Conservation (phyloP, 2,797 vertebrate genomes). For the Esox masquinongy region DNA sequence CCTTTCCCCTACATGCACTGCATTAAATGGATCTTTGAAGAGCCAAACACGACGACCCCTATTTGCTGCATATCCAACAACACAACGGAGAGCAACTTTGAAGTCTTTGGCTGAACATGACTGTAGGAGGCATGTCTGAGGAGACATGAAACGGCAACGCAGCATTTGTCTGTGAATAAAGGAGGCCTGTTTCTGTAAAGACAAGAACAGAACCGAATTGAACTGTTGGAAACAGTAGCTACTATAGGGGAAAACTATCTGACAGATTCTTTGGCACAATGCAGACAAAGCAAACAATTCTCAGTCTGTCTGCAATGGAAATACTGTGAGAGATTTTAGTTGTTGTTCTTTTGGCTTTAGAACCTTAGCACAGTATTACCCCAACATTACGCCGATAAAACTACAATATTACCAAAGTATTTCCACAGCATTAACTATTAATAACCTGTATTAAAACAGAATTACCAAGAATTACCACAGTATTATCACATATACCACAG, state of each 20-base stretch:
- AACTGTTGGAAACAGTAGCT: not conserved
- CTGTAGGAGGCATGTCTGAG: conserved; percentile 74
- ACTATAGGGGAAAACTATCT: not conserved
- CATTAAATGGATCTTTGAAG: conserved; percentile 66
- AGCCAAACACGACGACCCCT: conserved; percentile 59
- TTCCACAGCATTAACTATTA: no score
- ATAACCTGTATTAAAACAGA: no score
- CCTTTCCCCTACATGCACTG: conserved; percentile 32
- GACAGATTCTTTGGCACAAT: conserved; percentile 26
- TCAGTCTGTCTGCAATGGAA: not conserved
- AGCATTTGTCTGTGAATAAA: conserved; percentile 68
- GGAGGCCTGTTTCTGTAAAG: conserved; percentile 24
- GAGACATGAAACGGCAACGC: conserved; percentile 79
- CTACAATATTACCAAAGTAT: no score
- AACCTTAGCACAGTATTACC: no score
- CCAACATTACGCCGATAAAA: no score
- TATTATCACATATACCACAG: no score
- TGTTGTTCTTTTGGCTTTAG: no score
- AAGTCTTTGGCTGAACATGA: conserved; percentile 76
- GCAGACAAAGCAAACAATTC: conserved; percentile 22
- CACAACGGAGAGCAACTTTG: conserved; percentile 75
- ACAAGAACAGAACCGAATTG: conserved; percentile 4
- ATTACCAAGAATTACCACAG: no score
- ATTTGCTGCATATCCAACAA: conserved; percentile 63
- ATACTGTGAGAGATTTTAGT: no score